Conservation (phyloP, 2,888 invertebrate genomes). For the Ophioninae sp. region DNA sequence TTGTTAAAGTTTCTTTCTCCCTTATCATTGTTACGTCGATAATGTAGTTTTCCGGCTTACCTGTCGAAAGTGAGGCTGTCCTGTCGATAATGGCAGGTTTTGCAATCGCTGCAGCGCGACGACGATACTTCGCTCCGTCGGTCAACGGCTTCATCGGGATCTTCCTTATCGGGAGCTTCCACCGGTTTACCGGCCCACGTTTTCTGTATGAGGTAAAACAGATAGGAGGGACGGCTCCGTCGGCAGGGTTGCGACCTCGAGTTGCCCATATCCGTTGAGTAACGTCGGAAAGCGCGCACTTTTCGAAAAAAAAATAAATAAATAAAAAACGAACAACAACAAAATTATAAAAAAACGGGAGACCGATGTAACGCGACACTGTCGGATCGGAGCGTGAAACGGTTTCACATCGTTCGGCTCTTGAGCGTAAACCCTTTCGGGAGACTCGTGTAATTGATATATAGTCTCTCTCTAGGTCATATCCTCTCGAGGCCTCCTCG, state of each 20-base stretch:
- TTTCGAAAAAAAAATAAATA: not conserved
- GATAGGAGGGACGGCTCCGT: constrained; percentile 81
- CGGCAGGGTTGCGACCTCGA: constrained; percentile 73
- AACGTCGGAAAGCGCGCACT: constrained; percentile 18
- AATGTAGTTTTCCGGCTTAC: constrained; percentile 67
- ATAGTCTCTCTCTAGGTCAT: constrained; percentile 50
- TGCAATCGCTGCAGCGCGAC: constrained; percentile 70
- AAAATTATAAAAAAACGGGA: not conserved
- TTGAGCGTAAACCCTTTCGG: not conserved
- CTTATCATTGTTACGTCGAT: not conserved
- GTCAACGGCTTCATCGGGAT: constrained; percentile 70
- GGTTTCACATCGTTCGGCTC: constrained; percentile 25
- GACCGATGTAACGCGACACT: constrained; percentile 11
- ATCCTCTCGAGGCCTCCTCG: constrained; percentile 26
- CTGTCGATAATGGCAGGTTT: constrained; percentile 75
- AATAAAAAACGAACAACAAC: no score
- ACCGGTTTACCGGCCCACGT: constrained; percentile 85
- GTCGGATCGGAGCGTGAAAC: not conserved
- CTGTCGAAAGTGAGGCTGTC: constrained; percentile 78
- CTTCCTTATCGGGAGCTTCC: constrained; percentile 62
- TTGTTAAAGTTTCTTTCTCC: not conserved
- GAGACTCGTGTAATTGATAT: constrained; percentile 41
- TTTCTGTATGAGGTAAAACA: constrained; percentile 86
- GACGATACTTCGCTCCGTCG: constrained; percentile 76
- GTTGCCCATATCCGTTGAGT: constrained; percentile 72